phyloP scores from a whole-genome alignment of 1,140 invertebrate species.

The Eurosta solidaginis region DNA sequence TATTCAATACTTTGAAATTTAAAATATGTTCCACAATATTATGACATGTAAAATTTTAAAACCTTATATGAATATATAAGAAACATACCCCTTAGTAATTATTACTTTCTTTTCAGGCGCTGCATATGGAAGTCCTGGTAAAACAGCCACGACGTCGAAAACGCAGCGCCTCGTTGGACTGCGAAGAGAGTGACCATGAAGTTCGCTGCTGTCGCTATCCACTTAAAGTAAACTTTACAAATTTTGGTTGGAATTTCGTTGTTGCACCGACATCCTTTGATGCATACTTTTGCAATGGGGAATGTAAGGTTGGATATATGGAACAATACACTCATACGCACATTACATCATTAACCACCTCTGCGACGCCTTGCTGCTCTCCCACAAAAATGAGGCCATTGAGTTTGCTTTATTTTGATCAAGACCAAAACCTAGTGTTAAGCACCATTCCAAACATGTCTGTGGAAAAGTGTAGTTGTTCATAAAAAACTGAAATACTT shows the following conservation, averaged over 20 bases:
- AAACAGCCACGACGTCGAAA: constrained; percentile 69
- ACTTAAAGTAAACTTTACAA: constrained; percentile 92
- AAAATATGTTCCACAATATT: too few species aligned
- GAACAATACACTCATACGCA: constrained; percentile 94
- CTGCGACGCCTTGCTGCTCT: constrained; percentile 83
- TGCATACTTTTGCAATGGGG: constrained; percentile 95
- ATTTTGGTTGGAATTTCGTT: constrained; percentile 98
- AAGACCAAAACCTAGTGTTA: constrained; percentile 84
- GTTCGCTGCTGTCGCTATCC: constrained; percentile 87
- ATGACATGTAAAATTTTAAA: too few species aligned
- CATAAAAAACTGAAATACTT: too few species aligned
- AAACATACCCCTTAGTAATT: neutral
- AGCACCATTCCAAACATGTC: constrained; percentile 90
- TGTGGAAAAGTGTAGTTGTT: constrained; percentile 89
- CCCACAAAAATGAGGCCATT: constrained; percentile 87
- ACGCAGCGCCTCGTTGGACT: constrained; percentile 63
- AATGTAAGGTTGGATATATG: constrained; percentile 88
- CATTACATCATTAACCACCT: constrained; percentile 78
- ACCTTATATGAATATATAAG: neutral
- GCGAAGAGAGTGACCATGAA: constrained; percentile 65
- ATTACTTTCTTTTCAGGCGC: constrained; percentile 68
- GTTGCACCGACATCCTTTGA: constrained; percentile 95
- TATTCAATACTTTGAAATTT: too few species aligned
- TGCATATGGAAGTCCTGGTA: constrained; percentile 79
- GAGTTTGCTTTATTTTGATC: constrained; percentile 91